phyloP scores from a whole-genome alignment of 2,113 vertebrate genomes.

The Erythrocercus mccallii region DNA sequence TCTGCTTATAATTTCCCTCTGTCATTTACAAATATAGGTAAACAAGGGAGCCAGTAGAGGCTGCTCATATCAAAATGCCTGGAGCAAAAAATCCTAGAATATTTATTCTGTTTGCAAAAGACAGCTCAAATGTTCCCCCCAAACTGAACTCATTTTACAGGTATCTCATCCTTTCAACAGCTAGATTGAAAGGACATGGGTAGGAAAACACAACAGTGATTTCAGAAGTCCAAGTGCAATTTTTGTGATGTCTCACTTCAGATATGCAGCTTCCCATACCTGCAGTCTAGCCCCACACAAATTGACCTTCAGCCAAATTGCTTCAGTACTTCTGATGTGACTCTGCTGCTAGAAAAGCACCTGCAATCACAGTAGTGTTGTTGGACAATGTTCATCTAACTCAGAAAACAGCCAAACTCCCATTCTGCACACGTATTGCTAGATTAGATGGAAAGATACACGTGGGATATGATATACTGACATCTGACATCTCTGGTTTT shows the following conservation, averaged over 20 bases:
- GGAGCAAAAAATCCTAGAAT: not conserved
- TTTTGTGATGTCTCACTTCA: not conserved
- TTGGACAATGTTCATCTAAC: not conserved
- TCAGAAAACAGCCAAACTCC: not conserved
- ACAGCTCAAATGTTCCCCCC: not conserved
- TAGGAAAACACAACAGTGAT: not conserved
- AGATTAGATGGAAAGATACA: conserved; percentile 4
- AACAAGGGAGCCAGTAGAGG: fast-evolving
- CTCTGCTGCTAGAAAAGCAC: not conserved
- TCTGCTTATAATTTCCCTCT: not conserved
- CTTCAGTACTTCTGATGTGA: not conserved
- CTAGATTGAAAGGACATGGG: not conserved
- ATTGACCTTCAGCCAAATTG: conserved; percentile 12
- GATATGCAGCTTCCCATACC: not conserved
- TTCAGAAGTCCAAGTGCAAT: not conserved
- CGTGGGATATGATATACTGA: not conserved
- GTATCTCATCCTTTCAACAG: not conserved
- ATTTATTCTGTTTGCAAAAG: not conserved
- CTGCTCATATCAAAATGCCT: not conserved
- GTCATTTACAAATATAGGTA: not conserved
- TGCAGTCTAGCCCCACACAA: not conserved
- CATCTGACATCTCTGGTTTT: not conserved
- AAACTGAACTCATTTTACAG: not conserved
- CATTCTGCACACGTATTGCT: not conserved
- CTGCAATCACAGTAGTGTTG: not conserved